phyloP scores from a whole-genome alignment of 2,113 vertebrate species.

The Pteropus alecto region DNA sequence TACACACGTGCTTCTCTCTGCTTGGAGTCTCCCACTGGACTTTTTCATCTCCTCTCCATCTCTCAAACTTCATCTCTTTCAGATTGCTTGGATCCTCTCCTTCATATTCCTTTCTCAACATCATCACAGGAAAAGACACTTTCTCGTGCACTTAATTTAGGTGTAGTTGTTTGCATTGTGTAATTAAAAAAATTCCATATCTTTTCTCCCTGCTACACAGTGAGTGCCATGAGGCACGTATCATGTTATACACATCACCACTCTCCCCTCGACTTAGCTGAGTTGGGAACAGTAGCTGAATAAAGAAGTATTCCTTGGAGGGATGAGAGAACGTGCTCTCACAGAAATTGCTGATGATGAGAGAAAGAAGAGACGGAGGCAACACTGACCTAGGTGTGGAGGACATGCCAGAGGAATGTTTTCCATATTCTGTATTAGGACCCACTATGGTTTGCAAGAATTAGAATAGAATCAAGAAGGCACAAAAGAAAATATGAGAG shows the following conservation, averaged over 20 bases:
- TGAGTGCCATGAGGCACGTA: neutral
- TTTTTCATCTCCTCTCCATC: neutral
- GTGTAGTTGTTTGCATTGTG: neutral
- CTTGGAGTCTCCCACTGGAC: neutral
- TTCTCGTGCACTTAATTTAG: neutral
- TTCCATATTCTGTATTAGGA: neutral
- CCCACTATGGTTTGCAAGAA: neutral
- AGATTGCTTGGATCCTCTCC: neutral
- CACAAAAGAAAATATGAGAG: neutral
- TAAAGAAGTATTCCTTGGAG: neutral
- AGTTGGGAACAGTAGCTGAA: neutral
- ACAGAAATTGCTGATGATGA: neutral
- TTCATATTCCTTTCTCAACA: neutral
- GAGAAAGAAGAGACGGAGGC: neutral
- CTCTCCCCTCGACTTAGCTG: neutral
- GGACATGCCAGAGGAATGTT: too few species aligned
- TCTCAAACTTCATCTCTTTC: neutral
- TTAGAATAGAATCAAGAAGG: neutral
- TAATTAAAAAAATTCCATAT: neutral
- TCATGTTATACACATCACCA: neutral
- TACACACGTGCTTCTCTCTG: neutral
- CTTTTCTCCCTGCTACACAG: neutral
- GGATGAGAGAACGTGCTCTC: neutral
- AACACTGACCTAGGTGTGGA: neutral
- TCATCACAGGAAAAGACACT: neutral